Percentiles rank a stretch among this genome's conserved stretches.
Conservation (phyloP, 2,888 invertebrate species). For the Dendrolimus houi region DNA sequence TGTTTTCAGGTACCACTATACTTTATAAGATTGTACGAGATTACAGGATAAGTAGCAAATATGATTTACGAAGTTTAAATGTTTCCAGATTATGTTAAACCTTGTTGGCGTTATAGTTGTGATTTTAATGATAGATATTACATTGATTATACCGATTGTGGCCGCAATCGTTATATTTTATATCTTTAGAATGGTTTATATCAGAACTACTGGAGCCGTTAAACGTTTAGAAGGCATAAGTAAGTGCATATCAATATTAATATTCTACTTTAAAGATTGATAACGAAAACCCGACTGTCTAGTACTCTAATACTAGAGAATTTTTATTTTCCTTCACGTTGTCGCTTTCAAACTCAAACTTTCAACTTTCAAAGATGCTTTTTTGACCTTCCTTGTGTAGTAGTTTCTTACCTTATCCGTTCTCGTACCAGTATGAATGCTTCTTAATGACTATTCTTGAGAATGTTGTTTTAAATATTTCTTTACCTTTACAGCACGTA, state of each 20-base stretch:
- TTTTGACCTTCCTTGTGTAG: no score
- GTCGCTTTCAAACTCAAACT: no score
- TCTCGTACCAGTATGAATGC: no score
- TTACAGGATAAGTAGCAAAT: no score
- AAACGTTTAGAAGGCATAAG: constrained; percentile 81
- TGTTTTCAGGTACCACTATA: constrained; percentile 69
- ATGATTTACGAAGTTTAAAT: neutral
- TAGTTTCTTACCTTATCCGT: no score
- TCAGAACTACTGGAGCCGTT: constrained; percentile 82
- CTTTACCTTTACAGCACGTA: constrained; percentile 77
- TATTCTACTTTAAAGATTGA: no score
- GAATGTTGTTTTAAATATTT: neutral
- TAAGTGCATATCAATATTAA: constrained; percentile 38
- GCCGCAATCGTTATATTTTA: constrained; percentile 79
- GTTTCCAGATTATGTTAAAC: constrained; percentile 82
- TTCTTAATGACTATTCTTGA: no score
- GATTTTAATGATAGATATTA: constrained; percentile 78
- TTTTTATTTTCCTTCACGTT: no score
- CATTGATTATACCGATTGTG: constrained; percentile 62
- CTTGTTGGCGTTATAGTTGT: constrained; percentile 86
- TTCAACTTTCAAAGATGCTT: no score
- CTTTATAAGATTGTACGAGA: neutral
- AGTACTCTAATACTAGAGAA: no score
- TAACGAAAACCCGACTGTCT: no score
- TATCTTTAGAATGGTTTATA: constrained; percentile 78